Percentiles rank a stretch among this genome's conserved stretches.
Conservation (phyloP, 2,888 invertebrate species). For the Rhimphoctona megacephalus region DNA sequence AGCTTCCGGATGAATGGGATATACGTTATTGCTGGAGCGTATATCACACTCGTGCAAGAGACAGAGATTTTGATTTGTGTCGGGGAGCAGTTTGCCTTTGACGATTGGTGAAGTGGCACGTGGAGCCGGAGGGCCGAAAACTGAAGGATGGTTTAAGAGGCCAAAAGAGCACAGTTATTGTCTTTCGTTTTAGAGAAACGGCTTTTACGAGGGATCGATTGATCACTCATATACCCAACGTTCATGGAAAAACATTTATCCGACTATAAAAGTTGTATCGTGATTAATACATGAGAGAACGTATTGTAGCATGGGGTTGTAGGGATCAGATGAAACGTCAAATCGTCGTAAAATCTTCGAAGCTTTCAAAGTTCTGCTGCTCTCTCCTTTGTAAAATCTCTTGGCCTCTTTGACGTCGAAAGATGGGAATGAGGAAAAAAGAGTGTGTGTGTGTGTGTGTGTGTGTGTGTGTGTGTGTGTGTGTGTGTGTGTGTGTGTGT, state of each 20-base stretch:
- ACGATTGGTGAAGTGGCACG: background rate
- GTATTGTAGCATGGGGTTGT: background rate
- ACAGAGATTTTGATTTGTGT: constrained; percentile 13
- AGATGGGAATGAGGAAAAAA: constrained; percentile 7
- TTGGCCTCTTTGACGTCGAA: constrained; percentile 35
- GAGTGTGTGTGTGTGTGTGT: background rate
- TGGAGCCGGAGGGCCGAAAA: background rate
- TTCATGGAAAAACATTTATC: background rate
- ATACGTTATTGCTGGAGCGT: background rate
- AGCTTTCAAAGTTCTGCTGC: background rate
- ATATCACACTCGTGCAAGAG: background rate
- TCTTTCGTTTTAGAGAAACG: background rate
- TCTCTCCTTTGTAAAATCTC: background rate
- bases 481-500: background rate
- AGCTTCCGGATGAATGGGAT: constrained; percentile 49
- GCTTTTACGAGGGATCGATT: background rate
- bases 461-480: background rate
- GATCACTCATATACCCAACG: background rate
- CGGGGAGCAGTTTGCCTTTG: constrained; percentile 22
- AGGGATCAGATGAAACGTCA: background rate
- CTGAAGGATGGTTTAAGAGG: background rate
- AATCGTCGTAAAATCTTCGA: background rate
- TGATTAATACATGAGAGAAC: background rate
- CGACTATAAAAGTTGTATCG: background rate
- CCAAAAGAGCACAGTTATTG: background rate